Base-by-base conservation (phyloP, 2,888 invertebrate genomes). In the Elysia crispata region DNA sequence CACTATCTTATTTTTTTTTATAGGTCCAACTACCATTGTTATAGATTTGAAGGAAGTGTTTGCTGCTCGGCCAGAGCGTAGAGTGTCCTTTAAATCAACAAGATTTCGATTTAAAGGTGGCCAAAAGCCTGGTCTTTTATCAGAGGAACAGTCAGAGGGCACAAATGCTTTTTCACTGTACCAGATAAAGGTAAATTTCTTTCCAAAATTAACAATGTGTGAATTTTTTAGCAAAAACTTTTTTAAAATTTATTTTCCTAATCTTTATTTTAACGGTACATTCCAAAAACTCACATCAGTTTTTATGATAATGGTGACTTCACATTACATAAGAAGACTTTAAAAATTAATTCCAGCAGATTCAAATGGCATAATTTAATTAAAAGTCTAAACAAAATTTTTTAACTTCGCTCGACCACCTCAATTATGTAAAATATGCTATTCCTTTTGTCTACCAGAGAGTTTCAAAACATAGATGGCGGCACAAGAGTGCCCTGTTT, bases 381-480 rank as follows among this genome's bases (percentile, higher is more conserved):
- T n/a, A n/a, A n/a, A n/a, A n/a, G n/a, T n/a, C n/a, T n/a, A n/a
- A n/a, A n/a, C n/a, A n/a, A n/a, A n/a, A n/a, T n/a, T n/a, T n/a
- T n/a, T n/a, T n/a, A n/a, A n/a, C n/a, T n/a, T n/a, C n/a, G n/a
- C n/a, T n/a, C n/a, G n/a, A n/a, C n/a, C n/a, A n/a, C n/a, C n/a
- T 31, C 33, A 54, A 28, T 25, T 57, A 3, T 30, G 18, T 33
- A 0, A 41, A 41, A 41, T 41, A 41, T 41, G 41, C 41, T 11
- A 41, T 41, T 41, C 41, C 41, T 41, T 41, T 41, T 41, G 5
- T 41, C 41, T 41, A 3, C 15, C 64, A 86, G 31, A 85, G 90
- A 66, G 80, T 84, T 0, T 83, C 87, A 31, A 87, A 87, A 74
- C 88, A 89, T 77, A 85, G 87, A 70, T 91, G 91, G 91, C 86